These are phyloP conservation scores for Cantharis nigra DNA, from an alignment of 2,888 invertebrate genomes.

Conservation along the genomic window DNA sequence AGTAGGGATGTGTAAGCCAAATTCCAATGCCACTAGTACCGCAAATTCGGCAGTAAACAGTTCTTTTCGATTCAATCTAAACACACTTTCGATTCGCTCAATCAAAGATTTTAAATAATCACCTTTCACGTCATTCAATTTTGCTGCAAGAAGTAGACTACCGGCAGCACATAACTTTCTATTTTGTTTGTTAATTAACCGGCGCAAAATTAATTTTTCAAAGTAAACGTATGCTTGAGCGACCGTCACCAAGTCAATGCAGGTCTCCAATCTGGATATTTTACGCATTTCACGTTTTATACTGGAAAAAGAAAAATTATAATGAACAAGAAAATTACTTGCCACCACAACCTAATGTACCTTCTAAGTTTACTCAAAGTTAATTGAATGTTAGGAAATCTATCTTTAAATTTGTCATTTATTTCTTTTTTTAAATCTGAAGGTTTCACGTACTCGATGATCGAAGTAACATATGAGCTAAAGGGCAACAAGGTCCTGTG, in stretches of 20 bases:
- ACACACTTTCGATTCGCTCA: slow-evolving; percentile 91
- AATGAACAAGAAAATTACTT: too few relatives aligned
- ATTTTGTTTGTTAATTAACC: slow-evolving; percentile 92
- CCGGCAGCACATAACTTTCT: slow-evolving; percentile 95
- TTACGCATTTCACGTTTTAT: slow-evolving; percentile 95
- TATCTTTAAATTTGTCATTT: slow-evolving; percentile 94
- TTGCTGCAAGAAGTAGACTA: slow-evolving; percentile 90
- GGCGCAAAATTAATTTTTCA: slow-evolving; percentile 91
- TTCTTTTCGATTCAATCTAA: slow-evolving; percentile 89
- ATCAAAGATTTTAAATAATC: slow-evolving; percentile 83
- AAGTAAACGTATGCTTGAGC: slow-evolving; percentile 99
- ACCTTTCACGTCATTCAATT: slow-evolving; percentile 96
- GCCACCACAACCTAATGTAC: slow-evolving; percentile 56
- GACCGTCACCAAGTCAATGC: slow-evolving; percentile 85
- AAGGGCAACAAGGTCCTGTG: slow-evolving; percentile 86
- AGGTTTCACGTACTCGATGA: slow-evolving; percentile 95
- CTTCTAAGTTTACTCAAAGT: slow-evolving; percentile 95
- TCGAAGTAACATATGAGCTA: slow-evolving; percentile 91
- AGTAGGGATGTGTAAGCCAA: slow-evolving; percentile 89
- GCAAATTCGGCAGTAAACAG: slow-evolving; percentile 91
- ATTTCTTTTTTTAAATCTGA: slow-evolving; percentile 95
- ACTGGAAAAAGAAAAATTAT: slow-evolving; percentile 58
- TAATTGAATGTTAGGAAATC: slow-evolving; percentile 92
- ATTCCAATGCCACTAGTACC: slow-evolving; percentile 91
- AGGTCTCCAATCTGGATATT: slow-evolving; percentile 83